These are phyloP conservation scores for Idaea aversata DNA, from an alignment of 2,888 invertebrate species.

Conservation along the genomic window DNA sequence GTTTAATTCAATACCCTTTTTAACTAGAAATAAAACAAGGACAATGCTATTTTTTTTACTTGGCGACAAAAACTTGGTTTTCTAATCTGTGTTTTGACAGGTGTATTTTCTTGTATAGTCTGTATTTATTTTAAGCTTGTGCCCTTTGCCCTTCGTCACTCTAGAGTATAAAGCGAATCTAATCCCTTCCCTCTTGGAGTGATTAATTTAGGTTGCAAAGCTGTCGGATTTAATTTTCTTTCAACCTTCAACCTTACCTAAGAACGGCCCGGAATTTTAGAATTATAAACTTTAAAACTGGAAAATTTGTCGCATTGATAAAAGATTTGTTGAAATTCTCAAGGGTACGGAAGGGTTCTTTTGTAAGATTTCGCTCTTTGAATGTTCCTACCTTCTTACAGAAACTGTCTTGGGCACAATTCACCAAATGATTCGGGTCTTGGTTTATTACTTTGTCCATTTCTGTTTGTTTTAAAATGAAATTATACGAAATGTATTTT, in stretches of 20 bases:
- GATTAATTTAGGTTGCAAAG: not conserved
- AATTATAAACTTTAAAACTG: not conserved
- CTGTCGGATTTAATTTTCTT: not conserved
- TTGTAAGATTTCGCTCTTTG: not conserved
- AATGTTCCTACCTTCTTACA: not conserved
- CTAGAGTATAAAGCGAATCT: not conserved
- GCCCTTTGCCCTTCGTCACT: not conserved
- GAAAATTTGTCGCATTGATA: slow-evolving; percentile 1
- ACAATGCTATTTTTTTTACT: not conserved
- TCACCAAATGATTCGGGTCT: not conserved
- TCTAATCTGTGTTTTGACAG: not conserved
- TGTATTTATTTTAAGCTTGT: not conserved
- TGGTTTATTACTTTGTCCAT: not conserved
- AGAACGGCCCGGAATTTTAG: not conserved
- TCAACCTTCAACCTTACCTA: not conserved
- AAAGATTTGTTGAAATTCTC: not conserved
- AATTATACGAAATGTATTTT: not conserved
- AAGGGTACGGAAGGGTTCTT: not conserved
- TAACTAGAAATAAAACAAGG: not conserved
- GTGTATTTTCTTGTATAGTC: not conserved
- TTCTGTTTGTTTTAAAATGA: not conserved
- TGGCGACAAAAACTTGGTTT: not conserved
- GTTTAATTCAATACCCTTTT: not conserved
- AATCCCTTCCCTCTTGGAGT: slow-evolving; percentile 1
- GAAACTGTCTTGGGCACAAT: not conserved